phyloP scores from a whole-genome alignment of 2,888 invertebrate species.

The Latrodectus hesperus region DNA sequence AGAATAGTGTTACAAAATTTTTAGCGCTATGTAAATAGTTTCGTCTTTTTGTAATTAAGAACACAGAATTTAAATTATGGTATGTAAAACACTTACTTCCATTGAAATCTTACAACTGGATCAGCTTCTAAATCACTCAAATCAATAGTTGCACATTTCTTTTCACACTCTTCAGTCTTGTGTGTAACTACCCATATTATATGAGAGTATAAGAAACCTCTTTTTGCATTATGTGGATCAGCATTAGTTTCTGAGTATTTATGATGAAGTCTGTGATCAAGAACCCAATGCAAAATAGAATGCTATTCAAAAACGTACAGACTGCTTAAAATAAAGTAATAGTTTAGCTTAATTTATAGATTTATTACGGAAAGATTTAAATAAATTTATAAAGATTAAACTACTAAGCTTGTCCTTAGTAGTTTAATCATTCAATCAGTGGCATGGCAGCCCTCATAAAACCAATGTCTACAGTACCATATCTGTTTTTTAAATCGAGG shows the following conservation, averaged over 20 bases:
- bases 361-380: too few relatives aligned
- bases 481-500: too few relatives aligned
- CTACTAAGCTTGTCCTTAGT: too few relatives aligned
- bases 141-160: constrained; percentile 58
- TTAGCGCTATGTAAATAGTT: too few relatives aligned
- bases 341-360: too few relatives aligned
- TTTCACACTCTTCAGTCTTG: constrained; percentile 68
- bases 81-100: constrained; percentile 1
- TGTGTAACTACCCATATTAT: constrained; percentile 68
- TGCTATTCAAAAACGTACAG: constrained; percentile 72
- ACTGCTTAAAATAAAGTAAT: not conserved
- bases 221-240: constrained; percentile 70
- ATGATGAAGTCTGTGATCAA: constrained; percentile 70
- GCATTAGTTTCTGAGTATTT: constrained; percentile 70
- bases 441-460: too few relatives aligned
- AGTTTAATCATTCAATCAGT: too few relatives aligned
- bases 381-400: too few relatives aligned
- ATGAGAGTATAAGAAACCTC: constrained; percentile 70
- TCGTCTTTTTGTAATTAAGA: not conserved
- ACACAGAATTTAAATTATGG: too few relatives aligned
- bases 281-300: constrained; percentile 68
- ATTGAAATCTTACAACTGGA: constrained; percentile 66
- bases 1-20: too few relatives aligned
- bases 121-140: constrained; percentile 61
- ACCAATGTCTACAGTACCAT: too few relatives aligned